Evolutionary conservation across 2,113 vertebrate genomes (phyloP).

Genomic region (Perca flavescens): DNA sequence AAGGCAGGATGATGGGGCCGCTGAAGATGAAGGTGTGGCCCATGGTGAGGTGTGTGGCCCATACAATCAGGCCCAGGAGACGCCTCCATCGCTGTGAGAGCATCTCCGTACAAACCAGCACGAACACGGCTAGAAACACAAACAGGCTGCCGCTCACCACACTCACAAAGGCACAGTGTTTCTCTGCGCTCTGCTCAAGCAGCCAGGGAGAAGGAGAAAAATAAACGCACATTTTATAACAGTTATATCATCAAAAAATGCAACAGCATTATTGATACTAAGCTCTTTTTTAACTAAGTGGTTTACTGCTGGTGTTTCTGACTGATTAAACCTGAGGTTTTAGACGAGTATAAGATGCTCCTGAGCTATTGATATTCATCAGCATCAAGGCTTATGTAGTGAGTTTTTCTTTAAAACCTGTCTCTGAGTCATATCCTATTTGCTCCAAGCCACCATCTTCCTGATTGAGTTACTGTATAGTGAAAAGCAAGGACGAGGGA

Average conservation of each 20-base stretch:
- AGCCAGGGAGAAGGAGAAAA: conserved; percentile 18
- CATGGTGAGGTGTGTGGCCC: conserved; percentile 90
- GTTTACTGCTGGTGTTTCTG: not conserved
- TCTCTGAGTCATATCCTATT: conserved; percentile 33
- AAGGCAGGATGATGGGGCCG: conserved; percentile 69
- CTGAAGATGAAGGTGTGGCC: conserved; percentile 90
- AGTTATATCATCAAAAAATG: not conserved
- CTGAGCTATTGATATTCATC: conserved; percentile 4
- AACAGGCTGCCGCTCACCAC: conserved; percentile 86
- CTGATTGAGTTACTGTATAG: conserved; percentile 38
- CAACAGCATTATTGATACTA: not conserved
- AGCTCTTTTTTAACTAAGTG: not conserved
- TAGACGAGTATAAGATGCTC: not conserved
- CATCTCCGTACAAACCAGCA: conserved; percentile 89
- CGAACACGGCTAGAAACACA: conserved; percentile 87
- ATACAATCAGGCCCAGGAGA: conserved; percentile 86
- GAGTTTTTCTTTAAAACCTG: conserved; percentile 24
- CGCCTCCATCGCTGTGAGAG: conserved; percentile 88
- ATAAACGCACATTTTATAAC: conserved; percentile 42
- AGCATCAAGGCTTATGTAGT: conserved; percentile 1
- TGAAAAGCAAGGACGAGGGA: not conserved
- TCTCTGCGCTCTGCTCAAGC: conserved; percentile 65
- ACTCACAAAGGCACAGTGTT: conserved; percentile 84
- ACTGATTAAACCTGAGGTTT: not conserved
- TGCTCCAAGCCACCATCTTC: conserved; percentile 39